Conservation (phyloP, 2,113 vertebrate species). For the Oreochromis niloticus region DNA sequence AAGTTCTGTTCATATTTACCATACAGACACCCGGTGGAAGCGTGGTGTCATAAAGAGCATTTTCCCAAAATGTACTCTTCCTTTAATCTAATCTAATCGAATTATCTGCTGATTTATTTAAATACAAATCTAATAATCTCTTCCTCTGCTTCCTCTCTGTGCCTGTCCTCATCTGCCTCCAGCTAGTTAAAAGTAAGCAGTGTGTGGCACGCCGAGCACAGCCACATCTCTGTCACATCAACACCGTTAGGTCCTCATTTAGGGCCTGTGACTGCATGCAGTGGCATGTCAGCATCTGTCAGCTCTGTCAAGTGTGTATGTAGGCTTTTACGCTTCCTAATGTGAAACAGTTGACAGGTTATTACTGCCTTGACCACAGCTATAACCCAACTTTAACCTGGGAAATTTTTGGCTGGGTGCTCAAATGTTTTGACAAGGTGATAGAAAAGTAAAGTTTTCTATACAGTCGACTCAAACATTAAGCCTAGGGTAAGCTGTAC, state of each 20-base stretch:
- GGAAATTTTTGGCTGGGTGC: conserved; percentile 29
- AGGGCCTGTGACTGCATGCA: conserved; percentile 55
- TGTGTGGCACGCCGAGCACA: conserved; percentile 33
- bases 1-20: background rate
- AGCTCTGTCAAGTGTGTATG: conserved; percentile 63
- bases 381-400: conserved; percentile 59
- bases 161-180: background rate
- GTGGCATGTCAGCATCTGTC: conserved; percentile 65
- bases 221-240: conserved; percentile 62
- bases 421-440: conserved; percentile 43
- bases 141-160: background rate
- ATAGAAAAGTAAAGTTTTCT: conserved; percentile 36
- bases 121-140: background rate
- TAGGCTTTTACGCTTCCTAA: conserved; percentile 61
- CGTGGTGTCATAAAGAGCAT: background rate
- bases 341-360: conserved; percentile 66
- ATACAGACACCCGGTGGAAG: background rate
- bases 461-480: background rate
- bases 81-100: background rate
- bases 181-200: conserved; percentile 51
- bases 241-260: conserved; percentile 60
- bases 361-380: conserved; percentile 64
- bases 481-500: background rate
- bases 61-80: background rate
- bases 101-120: background rate